Evolutionary conservation across 1,140 invertebrate genomes (phyloP).

Genomic region (Bilobella aurantiaca): DNA sequence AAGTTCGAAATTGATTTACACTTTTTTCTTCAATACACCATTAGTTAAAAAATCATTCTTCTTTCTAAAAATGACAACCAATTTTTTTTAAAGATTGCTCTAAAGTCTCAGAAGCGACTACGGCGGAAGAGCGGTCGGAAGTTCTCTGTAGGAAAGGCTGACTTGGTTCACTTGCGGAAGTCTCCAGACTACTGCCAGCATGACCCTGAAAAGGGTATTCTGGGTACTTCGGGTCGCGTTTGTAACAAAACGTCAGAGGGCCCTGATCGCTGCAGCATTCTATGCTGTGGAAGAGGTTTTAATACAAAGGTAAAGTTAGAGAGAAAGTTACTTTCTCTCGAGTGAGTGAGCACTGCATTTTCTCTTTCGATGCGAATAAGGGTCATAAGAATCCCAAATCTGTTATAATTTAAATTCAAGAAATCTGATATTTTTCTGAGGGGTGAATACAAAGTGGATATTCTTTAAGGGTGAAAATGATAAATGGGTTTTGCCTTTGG

Average conservation of each 20-base stretch:
- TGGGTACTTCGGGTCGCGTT: constrained; percentile 50
- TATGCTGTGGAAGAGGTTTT: constrained; percentile 57
- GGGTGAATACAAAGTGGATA: no score
- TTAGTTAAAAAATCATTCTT: not conserved
- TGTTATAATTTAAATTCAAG: not conserved
- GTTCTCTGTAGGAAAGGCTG: constrained; percentile 40
- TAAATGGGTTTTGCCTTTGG: not conserved
- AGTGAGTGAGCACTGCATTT: no score
- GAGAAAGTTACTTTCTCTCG: no score
- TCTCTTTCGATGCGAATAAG: no score
- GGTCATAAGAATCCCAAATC: no score
- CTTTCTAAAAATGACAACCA: no score
- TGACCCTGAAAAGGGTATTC: constrained; percentile 48
- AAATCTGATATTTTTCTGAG: not conserved
- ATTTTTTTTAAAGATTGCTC: constrained; percentile 32
- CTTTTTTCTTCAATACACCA: not conserved
- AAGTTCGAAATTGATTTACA: constrained; percentile 11
- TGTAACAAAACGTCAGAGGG: constrained; percentile 51
- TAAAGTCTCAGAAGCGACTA: constrained; percentile 37
- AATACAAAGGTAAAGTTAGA: constrained; percentile 44
- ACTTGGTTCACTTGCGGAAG: constrained; percentile 52
- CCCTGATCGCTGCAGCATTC: constrained; percentile 50
- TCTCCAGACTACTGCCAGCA: constrained; percentile 55
- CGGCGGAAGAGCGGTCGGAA: constrained; percentile 38
- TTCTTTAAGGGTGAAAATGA: not conserved